phyloP scores from a whole-genome alignment of 2,113 vertebrate species.

The Rhinopomastus cyanomelas region DNA sequence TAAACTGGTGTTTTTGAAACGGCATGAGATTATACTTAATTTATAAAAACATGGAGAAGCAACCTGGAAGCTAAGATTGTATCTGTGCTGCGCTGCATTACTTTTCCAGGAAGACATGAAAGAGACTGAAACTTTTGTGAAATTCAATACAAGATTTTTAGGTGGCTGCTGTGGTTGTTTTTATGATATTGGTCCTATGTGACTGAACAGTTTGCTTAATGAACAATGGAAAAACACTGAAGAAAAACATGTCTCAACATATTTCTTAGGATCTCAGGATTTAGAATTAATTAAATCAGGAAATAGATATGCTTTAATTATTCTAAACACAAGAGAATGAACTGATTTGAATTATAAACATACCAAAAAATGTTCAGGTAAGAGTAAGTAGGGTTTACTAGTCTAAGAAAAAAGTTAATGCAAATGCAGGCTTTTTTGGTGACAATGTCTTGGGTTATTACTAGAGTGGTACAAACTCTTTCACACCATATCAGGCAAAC shows the following conservation, averaged over 20 bases:
- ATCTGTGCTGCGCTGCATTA: not conserved
- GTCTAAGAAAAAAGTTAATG: not conserved
- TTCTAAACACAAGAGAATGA: not conserved
- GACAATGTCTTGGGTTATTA: fast-evolving
- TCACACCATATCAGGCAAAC: not conserved
- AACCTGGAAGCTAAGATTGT: not conserved
- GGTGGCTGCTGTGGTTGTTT: not conserved
- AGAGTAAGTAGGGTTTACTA: not conserved
- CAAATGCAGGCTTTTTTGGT: not conserved
- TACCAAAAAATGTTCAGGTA: not conserved
- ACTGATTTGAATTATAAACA: not conserved
- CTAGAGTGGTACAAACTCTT: not conserved
- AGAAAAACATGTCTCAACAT: not conserved
- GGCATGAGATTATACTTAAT: not conserved
- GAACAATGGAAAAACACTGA: not conserved
- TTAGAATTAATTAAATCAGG: not conserved
- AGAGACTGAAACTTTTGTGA: not conserved
- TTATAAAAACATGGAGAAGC: not conserved
- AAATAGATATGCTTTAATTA: not conserved
- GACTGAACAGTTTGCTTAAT: not conserved
- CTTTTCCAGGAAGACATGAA: not conserved
- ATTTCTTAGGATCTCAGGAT: not conserved
- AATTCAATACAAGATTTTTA: not conserved
- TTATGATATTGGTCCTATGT: not conserved
- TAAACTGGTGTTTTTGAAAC: not conserved